Percentiles rank a stretch among this genome's conserved stretches.
These are phyloP conservation scores for Rostratula benghalensis DNA, from an alignment of 2,113 vertebrate species.

Conservation along the genomic window DNA sequence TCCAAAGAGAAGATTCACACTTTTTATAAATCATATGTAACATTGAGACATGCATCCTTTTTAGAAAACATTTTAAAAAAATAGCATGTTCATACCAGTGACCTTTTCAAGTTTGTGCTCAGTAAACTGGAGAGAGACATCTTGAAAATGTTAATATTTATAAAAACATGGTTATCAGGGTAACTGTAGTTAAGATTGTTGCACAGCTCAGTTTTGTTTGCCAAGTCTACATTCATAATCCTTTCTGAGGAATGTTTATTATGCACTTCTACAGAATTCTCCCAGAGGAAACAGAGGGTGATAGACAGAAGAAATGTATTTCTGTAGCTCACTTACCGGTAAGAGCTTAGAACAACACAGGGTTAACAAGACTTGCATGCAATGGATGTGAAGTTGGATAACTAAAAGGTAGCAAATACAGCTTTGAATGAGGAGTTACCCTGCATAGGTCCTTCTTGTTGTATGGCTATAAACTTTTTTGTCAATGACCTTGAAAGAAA, in stretches of 20 bases:
- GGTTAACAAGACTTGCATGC: not conserved
- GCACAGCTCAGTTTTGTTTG: not conserved
- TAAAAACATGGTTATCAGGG: not conserved
- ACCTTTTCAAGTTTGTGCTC: not conserved
- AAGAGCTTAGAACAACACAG: not conserved
- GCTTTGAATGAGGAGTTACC: not conserved
- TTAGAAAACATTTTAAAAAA: not conserved
- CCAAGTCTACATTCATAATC: accelerated
- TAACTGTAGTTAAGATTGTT: not conserved
- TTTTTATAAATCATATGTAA: not conserved
- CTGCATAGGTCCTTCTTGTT: not conserved
- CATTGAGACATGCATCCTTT: not conserved
- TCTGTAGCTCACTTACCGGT: not conserved
- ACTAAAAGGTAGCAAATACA: accelerated
- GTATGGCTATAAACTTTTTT: not conserved
- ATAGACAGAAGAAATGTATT: not conserved
- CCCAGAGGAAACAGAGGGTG: not conserved
- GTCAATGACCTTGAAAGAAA: not conserved
- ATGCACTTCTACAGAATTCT: not conserved
- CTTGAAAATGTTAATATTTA: not conserved
- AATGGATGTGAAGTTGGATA: not conserved
- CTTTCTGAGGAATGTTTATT: not conserved
- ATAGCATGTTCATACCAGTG: not conserved
- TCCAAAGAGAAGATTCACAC: not conserved
- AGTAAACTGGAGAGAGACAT: not conserved